Percentiles rank a stretch among this genome's conserved stretches.
Evolutionary conservation across 1,140 invertebrate genomes (phyloP).

Genomic region (Bilobella aurantiaca): DNA sequence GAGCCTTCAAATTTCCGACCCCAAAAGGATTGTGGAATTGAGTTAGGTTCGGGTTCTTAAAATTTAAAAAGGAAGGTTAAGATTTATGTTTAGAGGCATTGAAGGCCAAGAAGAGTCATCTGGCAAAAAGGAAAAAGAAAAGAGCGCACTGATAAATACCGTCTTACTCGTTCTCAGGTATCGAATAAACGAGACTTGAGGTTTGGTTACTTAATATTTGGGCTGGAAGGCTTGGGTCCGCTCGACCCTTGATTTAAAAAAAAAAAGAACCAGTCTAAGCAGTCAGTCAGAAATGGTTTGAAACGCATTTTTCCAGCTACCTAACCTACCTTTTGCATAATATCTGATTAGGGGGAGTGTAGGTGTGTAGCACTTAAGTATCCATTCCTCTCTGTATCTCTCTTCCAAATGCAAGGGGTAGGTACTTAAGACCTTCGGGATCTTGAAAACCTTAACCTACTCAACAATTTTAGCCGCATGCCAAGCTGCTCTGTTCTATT

Average conservation of each 20-base stretch:
- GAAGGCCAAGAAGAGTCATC: neutral
- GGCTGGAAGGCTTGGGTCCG: neutral
- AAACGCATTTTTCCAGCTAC: conserved; percentile 17
- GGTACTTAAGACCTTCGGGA: conserved; percentile 20
- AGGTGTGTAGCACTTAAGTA: conserved; percentile 1
- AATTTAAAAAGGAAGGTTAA: no score
- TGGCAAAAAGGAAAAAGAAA: conserved; percentile 8
- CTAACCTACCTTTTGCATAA: conserved; percentile 13
- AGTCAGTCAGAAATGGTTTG: no score
- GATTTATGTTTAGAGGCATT: neutral
- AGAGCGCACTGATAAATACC: conserved; percentile 5
- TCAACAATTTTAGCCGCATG: no score
- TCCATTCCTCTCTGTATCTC: neutral
- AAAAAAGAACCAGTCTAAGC: no score
- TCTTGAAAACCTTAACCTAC: conserved; percentile 6
- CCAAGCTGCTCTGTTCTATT: no score
- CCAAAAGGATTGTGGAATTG: neutral
- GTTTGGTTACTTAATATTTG: conserved; percentile 8
- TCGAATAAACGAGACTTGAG: conserved; percentile 8
- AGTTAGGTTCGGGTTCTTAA: neutral
- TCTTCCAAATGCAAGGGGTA: neutral
- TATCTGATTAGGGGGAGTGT: conserved; percentile 8
- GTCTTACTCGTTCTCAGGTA: neutral
- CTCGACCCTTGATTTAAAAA: neutral
- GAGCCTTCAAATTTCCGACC: neutral